Base-by-base conservation (phyloP, 2,797 vertebrate species). In the Sebastes diaconus region DNA sequence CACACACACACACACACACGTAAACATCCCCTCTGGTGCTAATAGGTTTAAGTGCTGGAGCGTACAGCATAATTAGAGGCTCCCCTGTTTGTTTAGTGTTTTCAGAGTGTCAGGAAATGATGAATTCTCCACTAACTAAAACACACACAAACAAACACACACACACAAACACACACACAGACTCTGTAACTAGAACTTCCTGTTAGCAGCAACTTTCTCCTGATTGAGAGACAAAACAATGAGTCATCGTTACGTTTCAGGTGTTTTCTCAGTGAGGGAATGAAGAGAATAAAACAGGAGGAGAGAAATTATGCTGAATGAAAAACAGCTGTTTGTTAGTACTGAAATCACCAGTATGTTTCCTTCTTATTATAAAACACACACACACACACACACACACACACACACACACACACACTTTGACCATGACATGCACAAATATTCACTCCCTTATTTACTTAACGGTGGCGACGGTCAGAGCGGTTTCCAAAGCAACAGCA, bases 21-120 rank as follows among this genome's bases (percentile, higher is more conserved):
- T 57, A 34, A 34, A 34, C 34, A 34, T 34, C 10, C 34, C 36
- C 65, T 87, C 67, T 25, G 65, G 84, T 54, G 81, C 76, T 93
- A 94, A 93, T 91, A 90, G 90, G 92, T 95, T 92, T 94, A 95
- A 94, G 94, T 93, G 91, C 89, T 90, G 86, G 79, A 91, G 90
- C 90, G 73, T 85, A 78, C 84, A 34, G 79, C 30, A 57, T 93
- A 94, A 94, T 95, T 92, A 94, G 85, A 91, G 84, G 79, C 88
- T 89, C 70, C 73, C 80, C 78, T 91, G 87, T 94, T 93, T 92
- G 84, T 91, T 87, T 83, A 73, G 83, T 73, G 74, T 90, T 93
- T 87, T 84, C 77, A 77, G 46, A 84, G 65, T 75, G 89, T 92
- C 90, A 81, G 75, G 79, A 88, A 92, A 90, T 92, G 91, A 93